Conservation (phyloP, 2,113 vertebrate genomes). For the Gila orcuttii region DNA sequence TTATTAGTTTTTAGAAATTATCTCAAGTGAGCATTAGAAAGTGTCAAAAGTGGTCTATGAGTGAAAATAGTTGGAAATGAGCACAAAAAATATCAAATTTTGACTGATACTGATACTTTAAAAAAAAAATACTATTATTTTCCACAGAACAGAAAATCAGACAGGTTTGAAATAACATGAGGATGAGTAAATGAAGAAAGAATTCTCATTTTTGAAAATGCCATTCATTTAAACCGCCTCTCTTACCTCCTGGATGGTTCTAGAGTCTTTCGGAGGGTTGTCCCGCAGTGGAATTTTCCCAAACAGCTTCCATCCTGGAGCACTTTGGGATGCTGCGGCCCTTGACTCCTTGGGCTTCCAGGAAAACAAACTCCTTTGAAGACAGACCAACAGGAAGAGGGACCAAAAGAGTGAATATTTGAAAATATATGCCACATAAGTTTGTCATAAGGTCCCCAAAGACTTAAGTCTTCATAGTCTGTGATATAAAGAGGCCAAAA, state of each 20-base stretch:
- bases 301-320: constrained; percentile 61
- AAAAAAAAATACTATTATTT: neutral
- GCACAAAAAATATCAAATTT: neutral
- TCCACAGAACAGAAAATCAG: neutral
- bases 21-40: too few relatives aligned
- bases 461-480: neutral
- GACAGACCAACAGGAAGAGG: neutral
- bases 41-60: too few relatives aligned
- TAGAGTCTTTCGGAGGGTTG: constrained; percentile 16
- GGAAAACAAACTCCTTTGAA: constrained; percentile 89
- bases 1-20: too few relatives aligned
- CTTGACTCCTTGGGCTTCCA: constrained; percentile 91
- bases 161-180: neutral
- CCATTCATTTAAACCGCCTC: neutral
- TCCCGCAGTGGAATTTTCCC: constrained; percentile 47
- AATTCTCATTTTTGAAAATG: neutral
- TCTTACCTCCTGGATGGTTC: constrained; percentile 26
- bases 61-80: neutral
- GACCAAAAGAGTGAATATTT: constrained; percentile 21
- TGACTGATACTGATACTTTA: neutral
- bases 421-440: neutral
- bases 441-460: neutral
- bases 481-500: neutral
- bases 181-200: neutral
- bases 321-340: constrained; percentile 77